Base-by-base conservation (phyloP, 2,888 invertebrate species). In the Sylvicola cinctus region DNA sequence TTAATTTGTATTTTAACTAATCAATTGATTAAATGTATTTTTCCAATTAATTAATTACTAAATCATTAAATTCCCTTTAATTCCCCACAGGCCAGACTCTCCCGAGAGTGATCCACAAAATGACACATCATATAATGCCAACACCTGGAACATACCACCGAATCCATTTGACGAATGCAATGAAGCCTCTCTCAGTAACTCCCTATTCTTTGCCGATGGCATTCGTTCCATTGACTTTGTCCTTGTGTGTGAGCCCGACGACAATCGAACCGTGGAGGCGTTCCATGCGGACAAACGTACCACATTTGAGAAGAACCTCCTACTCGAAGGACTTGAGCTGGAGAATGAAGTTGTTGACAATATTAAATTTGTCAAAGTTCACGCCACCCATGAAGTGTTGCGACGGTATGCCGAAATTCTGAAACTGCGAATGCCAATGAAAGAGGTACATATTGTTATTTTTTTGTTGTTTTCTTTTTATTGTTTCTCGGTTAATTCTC, bases 391-490 rank as follows among this genome's bases (percentile, higher is more conserved):
- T 44, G 69, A 77, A 49, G 84, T 91, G 5, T 58, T 91, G 33
- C 67, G 76, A 43, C 68, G 85, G 45, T 91, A 91, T 58, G 75
- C 85, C 39, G 93, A 93, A 60, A 81, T 90, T 46, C 65, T 91
- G 45, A 90, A 91, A 54, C 63, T 91, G 16, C 68, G 87, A 50
- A 76, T 91, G 79, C 90, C 91, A 3, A 91, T 93, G 84, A 85
- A 78, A 66, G 78, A 76, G 65, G 72, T 81, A 13, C 14, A 23
- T 38, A 33, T 31, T 38, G 20, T 17, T 30, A 26, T 29, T 29
- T 15, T 20, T 16, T 31, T 13, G 35, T 27, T 12, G 35, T 36
- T 31, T 31, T 12, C 31, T 12, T 29, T 27, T 32, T 28, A 13
- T 8, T 28, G n/a, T 25, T 11, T 25, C 25, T 25, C 11, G 8